A percentile compares a stretch with the other conserved stretches of the same genome.
phyloP scores from a whole-genome alignment of 2,888 invertebrate species.

The Molorchus minor region DNA sequence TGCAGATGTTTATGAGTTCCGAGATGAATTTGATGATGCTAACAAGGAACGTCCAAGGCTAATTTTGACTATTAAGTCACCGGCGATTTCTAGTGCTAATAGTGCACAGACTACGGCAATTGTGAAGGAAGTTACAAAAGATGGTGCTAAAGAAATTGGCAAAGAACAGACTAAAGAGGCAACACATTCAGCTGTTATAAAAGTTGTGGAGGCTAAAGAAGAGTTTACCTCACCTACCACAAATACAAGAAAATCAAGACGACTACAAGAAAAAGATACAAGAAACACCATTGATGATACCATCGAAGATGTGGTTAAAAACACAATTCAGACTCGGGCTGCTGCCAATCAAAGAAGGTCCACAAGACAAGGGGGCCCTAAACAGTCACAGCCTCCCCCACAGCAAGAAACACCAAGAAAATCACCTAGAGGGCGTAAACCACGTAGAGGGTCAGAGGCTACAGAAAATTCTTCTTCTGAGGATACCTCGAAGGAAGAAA shows the following conservation, averaged over 20 bases:
- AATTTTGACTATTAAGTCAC: slow-evolving; percentile 83
- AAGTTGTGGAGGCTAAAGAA: slow-evolving; percentile 67
- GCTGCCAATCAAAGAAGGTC: slow-evolving; percentile 66
- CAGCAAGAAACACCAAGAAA: slow-evolving; percentile 63
- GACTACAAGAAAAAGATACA: slow-evolving; percentile 81
- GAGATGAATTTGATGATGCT: slow-evolving; percentile 85
- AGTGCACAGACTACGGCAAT: slow-evolving; percentile 58
- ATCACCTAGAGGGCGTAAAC: slow-evolving; percentile 72
- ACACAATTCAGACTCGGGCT: slow-evolving; percentile 64
- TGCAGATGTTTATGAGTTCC: slow-evolving; percentile 89
- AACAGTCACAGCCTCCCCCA: slow-evolving; percentile 38
- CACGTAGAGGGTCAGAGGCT: slow-evolving; percentile 73
- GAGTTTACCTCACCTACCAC: slow-evolving; percentile 70
- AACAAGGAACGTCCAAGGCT: slow-evolving; percentile 76
- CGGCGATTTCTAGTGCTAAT: slow-evolving; percentile 62
- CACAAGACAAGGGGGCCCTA: slow-evolving; percentile 62
- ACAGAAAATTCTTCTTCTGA: slow-evolving; percentile 71
- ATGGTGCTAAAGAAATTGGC: slow-evolving; percentile 48
- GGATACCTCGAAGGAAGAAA: slow-evolving; percentile 62
- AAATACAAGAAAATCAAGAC: slow-evolving; percentile 82
- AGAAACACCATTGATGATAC: slow-evolving; percentile 85
- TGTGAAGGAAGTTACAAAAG: slow-evolving; percentile 62
- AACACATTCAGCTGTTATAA: slow-evolving; percentile 52
- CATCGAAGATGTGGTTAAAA: slow-evolving; percentile 89
- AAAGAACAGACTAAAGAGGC: slow-evolving; percentile 44